Evolutionary conservation across 2,888 invertebrate species (phyloP), one percentile per base, ranked within the genome.

Genomic region (Taphrorychus bicolor): DNA sequence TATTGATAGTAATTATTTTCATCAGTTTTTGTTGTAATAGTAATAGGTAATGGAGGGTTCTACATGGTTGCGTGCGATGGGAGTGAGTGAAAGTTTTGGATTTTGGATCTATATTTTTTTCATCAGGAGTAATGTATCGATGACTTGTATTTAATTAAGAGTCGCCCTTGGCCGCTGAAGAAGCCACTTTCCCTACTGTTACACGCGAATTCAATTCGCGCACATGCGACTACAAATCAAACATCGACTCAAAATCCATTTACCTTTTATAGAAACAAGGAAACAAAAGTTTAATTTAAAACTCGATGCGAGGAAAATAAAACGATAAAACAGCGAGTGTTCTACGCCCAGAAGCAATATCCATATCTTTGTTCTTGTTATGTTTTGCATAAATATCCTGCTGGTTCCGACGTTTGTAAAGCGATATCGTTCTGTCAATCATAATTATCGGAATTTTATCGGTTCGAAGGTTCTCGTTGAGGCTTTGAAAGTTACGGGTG

Each of bases 231-330:
- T 11, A 7, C 7, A 14, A 45, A 45, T 14, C 17, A 45, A 11
- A 45, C 9, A 45, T 45, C 17, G 14, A 11, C 3, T 32, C 32
- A 32, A 32, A 32, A 32, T 32, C 32, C n/a, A n/a, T 52, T 59
- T 59, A 18, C 65, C 66, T 24, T 66, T 59, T 66, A 66, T 56
- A 51, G 66, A 49, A 54, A 66, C 57, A 41, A 41, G 66, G 60
- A 66, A 66, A 66, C 59, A 54, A 66, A 59, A 49, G 53, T 41
- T 59, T 49, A 60, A 60, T 66, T 60, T 66, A 48, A 60, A 66
- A 66, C 23, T 56, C 23, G 32, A 48, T 60, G 14, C 19, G 22
- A 21, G 17, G 53, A 59, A 59, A 64, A 58, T 32, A 42, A 58
- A 49, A 40, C 66, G 51, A 66, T 60, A 53, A 60, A 54, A 49